phyloP scores from a whole-genome alignment of 2,113 vertebrate genomes.

The Thomomys bottae region DNA sequence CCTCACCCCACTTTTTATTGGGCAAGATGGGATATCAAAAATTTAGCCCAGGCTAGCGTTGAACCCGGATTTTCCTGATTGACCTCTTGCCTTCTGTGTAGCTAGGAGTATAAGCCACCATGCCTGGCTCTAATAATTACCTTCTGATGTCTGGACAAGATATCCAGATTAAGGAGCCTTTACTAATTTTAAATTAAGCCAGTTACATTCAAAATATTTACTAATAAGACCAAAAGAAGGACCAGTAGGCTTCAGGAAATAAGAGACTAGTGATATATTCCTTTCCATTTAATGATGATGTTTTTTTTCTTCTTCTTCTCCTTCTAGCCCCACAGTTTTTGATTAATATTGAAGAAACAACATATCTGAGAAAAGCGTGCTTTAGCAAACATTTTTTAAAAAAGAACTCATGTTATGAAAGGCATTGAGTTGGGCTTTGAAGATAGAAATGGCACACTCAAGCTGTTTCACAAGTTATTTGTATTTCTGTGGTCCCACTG shows the following conservation, averaged over 20 bases:
- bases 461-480: not conserved
- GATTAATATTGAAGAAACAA: not conserved
- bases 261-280: not conserved
- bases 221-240: not conserved
- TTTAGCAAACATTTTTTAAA: too few species aligned
- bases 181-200: not conserved
- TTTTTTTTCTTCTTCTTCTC: constrained; percentile 24
- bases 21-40: too few species aligned
- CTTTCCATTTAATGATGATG: not conserved
- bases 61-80: too few species aligned
- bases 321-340: not conserved
- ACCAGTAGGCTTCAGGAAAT: not conserved
- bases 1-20: too few species aligned
- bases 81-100: too few species aligned
- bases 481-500: not conserved
- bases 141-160: not conserved
- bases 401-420: too few species aligned
- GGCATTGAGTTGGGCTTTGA: not conserved
- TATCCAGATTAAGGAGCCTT: not conserved
- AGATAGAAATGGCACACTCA: not conserved
- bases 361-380: not conserved
- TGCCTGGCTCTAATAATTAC: not conserved
- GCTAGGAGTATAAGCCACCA: too few species aligned
- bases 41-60: too few species aligned
- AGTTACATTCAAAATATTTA: not conserved